phyloP scores from a whole-genome alignment of 2,888 invertebrate genomes.

The Aleiodes alternator region DNA sequence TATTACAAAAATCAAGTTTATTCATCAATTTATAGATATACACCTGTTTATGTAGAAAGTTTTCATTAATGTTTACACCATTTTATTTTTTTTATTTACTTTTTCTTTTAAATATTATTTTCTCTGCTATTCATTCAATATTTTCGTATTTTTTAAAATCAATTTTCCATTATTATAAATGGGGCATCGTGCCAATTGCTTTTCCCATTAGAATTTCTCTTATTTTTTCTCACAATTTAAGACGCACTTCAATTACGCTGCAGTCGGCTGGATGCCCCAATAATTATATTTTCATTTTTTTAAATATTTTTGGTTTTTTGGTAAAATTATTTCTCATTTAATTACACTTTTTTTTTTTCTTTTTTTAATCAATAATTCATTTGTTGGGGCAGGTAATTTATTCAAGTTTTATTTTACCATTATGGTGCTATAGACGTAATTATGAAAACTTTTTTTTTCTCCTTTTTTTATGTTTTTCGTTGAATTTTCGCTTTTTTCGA shows the following conservation, averaged over 20 bases:
- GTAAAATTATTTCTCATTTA: background rate
- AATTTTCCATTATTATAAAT: conserved; percentile 47
- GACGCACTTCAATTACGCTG: conserved; percentile 54
- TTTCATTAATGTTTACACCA: conserved; percentile 64
- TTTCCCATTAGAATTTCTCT: conserved; percentile 28
- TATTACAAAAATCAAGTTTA: conserved; percentile 73
- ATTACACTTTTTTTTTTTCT: background rate
- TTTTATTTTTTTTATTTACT: conserved; percentile 59
- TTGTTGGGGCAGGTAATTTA: conserved; percentile 60
- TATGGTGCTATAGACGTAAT: conserved; percentile 56
- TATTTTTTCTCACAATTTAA: conserved; percentile 49
- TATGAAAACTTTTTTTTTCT: conserved; percentile 57
- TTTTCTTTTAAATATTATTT: conserved; percentile 3
- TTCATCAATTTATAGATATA: conserved; percentile 72
- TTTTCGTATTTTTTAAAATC: background rate
- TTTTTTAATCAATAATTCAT: conserved; percentile 42
- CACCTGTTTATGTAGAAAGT: conserved; percentile 72
- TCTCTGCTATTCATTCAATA: background rate
- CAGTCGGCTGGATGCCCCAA: conserved; percentile 62
- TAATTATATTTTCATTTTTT: conserved; percentile 52
- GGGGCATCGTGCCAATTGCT: conserved; percentile 61
- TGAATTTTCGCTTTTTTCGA: conserved; percentile 27
- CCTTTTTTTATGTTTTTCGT: conserved; percentile 45
- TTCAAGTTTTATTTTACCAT: conserved; percentile 60
- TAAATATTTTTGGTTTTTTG: conserved; percentile 19